Evolutionary conservation across 2,113 vertebrate genomes (phyloP).

Genomic region (Machaerirhynchus nigripectus): DNA sequence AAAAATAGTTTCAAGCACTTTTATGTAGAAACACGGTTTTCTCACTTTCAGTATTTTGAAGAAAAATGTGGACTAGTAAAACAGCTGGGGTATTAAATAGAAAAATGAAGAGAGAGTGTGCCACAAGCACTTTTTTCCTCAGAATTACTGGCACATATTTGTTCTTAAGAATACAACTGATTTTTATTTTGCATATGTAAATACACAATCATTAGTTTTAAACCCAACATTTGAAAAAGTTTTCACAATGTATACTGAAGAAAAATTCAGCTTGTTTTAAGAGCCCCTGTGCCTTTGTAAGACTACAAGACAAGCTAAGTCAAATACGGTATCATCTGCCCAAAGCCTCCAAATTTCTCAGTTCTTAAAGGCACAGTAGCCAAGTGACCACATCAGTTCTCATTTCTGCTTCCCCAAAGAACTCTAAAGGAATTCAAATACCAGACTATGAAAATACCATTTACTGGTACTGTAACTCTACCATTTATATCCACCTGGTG

Average conservation of each 20-base stretch:
- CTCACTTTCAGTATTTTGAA: background rate
- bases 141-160: slow-evolving; percentile 14
- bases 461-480: background rate
- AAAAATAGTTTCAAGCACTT: slow-evolving; percentile 31
- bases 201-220: slow-evolving; percentile 37
- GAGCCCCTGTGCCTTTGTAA: background rate
- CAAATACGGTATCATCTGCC: background rate
- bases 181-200: slow-evolving; percentile 41
- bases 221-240: slow-evolving; percentile 22
- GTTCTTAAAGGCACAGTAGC: background rate
- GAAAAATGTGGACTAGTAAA: slow-evolving; percentile 6
- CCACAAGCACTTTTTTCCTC: background rate
- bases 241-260: background rate
- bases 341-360: background rate
- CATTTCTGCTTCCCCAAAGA: background rate
- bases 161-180: background rate
- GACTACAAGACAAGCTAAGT: background rate
- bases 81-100: slow-evolving; percentile 8
- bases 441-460: background rate
- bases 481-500: background rate
- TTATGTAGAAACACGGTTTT: background rate
- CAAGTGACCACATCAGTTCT: background rate
- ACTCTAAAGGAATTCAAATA: background rate
- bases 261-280: background rate
- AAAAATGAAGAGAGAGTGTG: background rate